A percentile compares a stretch with the other conserved stretches of the same genome.
Evolutionary conservation across 2,888 invertebrate genomes (phyloP).

Genomic region (Exephanes ischioxanthus): DNA sequence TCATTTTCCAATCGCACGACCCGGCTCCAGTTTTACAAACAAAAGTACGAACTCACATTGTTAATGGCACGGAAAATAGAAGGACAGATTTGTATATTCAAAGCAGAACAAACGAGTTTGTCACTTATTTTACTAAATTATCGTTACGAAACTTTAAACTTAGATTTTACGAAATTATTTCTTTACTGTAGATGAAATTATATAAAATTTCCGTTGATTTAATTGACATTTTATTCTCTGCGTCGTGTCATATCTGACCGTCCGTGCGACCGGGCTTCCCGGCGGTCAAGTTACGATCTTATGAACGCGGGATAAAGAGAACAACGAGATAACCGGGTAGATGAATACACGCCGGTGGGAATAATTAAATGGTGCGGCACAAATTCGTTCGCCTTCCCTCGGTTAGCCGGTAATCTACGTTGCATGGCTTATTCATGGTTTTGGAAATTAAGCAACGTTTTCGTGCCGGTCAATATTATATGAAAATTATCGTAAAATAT

Average conservation of each 20-base stretch:
- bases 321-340: slow-evolving; percentile 69
- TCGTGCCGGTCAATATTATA: neutral
- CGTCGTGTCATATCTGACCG: neutral
- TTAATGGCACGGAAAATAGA: no score
- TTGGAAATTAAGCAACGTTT: neutral
- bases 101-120: no score
- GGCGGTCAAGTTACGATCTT: slow-evolving; percentile 3
- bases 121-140: no score
- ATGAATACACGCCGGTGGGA: slow-evolving; percentile 75
- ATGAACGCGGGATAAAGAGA: slow-evolving; percentile 18
- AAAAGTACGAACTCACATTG: no score
- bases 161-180: no score
- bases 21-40: no score
- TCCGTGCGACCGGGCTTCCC: neutral
- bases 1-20: no score
- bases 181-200: no score
- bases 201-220: neutral
- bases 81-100: no score
- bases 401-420: slow-evolving; percentile 39
- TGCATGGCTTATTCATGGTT: slow-evolving; percentile 68
- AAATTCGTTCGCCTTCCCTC: slow-evolving; percentile 65
- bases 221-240: neutral
- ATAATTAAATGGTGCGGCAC: slow-evolving; percentile 68
- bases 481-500: slow-evolving; percentile 14
- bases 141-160: no score